Percentiles rank a stretch among this genome's conserved stretches.
These are phyloP conservation scores for Poliocrania exsul DNA, from an alignment of 2,797 vertebrate genomes.

Conservation along the genomic window DNA sequence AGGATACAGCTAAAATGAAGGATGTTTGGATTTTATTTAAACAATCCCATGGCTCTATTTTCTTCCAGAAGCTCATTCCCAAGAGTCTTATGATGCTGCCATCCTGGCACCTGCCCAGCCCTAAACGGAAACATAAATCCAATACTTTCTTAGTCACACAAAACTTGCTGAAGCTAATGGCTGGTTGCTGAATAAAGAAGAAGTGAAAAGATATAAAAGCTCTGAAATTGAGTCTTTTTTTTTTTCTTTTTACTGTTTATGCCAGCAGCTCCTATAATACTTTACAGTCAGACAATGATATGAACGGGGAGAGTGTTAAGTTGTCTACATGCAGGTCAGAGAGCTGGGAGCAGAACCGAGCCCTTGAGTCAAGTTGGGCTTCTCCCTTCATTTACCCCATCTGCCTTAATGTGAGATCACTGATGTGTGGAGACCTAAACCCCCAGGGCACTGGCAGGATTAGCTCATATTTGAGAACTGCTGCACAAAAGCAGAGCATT, in stretches of 20 bases:
- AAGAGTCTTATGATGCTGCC: not conserved
- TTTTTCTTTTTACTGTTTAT: not conserved
- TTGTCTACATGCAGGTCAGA: constrained; percentile 14
- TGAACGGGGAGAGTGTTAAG: not conserved
- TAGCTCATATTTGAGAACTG: constrained; percentile 22
- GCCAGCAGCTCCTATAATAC: not conserved
- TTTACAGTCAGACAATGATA: not conserved
- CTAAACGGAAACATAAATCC: not conserved
- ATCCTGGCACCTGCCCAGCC: constrained; percentile 29
- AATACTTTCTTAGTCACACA: constrained; percentile 17
- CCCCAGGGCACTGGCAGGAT: not conserved
- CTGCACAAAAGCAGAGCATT: constrained; percentile 16
- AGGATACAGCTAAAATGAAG: not conserved
- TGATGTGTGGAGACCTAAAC: constrained; percentile 39
- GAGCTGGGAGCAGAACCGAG: not conserved
- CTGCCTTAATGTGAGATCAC: constrained; percentile 45
- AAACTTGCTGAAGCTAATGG: constrained; percentile 49
- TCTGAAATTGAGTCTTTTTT: constrained; percentile 16
- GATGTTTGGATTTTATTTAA: not conserved
- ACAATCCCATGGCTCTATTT: not conserved
- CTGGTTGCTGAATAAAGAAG: constrained; percentile 46
- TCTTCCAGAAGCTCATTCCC: not conserved
- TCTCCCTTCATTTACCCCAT: constrained; percentile 53
- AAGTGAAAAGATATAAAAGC: constrained; percentile 21
- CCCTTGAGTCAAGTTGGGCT: constrained; percentile 33